phyloP scores from a whole-genome alignment of 2,888 invertebrate species.

The Callosobruchus maculatus region DNA sequence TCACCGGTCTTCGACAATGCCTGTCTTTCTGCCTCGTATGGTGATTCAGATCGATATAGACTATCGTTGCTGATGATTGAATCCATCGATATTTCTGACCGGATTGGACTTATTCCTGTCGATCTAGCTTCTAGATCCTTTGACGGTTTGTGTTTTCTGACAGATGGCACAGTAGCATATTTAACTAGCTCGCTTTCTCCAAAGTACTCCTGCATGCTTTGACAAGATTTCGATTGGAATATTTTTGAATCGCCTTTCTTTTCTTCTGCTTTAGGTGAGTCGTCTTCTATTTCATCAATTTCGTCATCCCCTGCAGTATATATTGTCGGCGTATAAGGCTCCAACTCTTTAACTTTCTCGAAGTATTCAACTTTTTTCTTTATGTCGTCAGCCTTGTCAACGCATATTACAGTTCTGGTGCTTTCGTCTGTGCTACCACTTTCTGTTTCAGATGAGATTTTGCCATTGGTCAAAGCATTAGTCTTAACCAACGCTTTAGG shows the following conservation, averaged over 20 bases:
- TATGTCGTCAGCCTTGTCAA: constrained; percentile 60
- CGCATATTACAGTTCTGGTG: constrained; percentile 67
- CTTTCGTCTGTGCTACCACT: constrained; percentile 67
- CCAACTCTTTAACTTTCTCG: constrained; percentile 62
- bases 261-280: constrained; percentile 11
- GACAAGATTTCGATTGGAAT: constrained; percentile 60
- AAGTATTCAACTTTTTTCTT: constrained; percentile 77
- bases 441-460: constrained; percentile 62
- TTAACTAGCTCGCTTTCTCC: constrained; percentile 67
- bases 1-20: constrained; percentile 72
- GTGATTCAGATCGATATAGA: constrained; percentile 68
- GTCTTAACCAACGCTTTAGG: constrained; percentile 41
- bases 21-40: constrained; percentile 68
- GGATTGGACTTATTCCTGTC: constrained; percentile 46
- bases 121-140: constrained; percentile 42
- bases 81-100: constrained; percentile 45
- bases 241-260: constrained; percentile 13
- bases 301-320: constrained; percentile 52
- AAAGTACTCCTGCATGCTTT: constrained; percentile 77
- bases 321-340: constrained; percentile 47
- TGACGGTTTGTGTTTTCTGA: constrained; percentile 48
- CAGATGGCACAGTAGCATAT: constrained; percentile 56
- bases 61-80: constrained; percentile 59
- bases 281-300: constrained; percentile 29
- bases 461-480: constrained; percentile 36